phyloP scores from a whole-genome alignment of 2,888 invertebrate species.

The Chrysolina oricalcia region DNA sequence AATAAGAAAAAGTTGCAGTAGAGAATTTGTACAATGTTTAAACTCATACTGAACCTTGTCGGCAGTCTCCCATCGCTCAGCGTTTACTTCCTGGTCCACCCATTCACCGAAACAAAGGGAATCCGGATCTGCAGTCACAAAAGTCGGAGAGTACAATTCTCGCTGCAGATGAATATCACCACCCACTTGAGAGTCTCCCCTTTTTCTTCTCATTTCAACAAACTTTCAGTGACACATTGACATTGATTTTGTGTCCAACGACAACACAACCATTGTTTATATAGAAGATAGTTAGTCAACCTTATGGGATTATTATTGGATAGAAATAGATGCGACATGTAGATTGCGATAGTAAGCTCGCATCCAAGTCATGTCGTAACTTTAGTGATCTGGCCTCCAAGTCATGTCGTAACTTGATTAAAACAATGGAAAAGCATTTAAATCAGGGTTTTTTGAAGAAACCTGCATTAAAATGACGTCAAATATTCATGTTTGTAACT shows the following conservation, averaged over 20 bases:
- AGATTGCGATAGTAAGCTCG: too few relatives aligned
- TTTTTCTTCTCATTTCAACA: neutral
- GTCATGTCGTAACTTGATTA: too few relatives aligned
- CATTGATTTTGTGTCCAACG: neutral
- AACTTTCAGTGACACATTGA: neutral
- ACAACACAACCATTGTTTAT: neutral
- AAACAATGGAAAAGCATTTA: too few relatives aligned
- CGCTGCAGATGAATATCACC: neutral
- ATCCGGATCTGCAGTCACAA: constrained; percentile 27
- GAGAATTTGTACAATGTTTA: neutral
- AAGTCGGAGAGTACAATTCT: constrained; percentile 24
- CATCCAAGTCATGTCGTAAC: too few relatives aligned
- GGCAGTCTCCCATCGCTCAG: constrained; percentile 64
- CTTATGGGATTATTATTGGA: too few relatives aligned
- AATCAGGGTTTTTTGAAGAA: too few relatives aligned
- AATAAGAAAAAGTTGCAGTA: neutral
- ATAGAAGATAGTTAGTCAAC: too few relatives aligned
- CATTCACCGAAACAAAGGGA: constrained; percentile 63
- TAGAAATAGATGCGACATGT: neutral
- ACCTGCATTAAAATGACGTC: too few relatives aligned
- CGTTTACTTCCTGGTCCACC: constrained; percentile 64
- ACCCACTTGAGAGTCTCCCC: constrained; percentile 7
- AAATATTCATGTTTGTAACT: too few relatives aligned
- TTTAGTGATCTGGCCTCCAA: too few relatives aligned
- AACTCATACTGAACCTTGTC: neutral